A percentile compares a stretch with the other conserved stretches of the same genome.
phyloP scores from a whole-genome alignment of 2,888 invertebrate genomes.

The Petrolisthes cinctipes region DNA sequence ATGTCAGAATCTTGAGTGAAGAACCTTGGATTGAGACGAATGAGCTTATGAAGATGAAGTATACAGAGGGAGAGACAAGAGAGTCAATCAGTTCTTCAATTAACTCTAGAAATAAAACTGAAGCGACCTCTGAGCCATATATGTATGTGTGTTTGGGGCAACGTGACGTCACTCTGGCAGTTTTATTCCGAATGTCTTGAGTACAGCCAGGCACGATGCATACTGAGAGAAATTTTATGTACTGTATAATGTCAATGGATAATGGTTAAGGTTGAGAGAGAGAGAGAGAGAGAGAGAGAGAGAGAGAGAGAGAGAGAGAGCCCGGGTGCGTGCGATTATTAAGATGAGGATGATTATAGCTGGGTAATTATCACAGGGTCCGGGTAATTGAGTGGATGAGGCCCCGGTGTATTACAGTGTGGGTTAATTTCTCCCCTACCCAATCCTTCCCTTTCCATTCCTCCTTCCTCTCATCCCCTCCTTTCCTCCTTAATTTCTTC shows the following conservation, averaged over 20 bases:
- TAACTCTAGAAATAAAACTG: too few species aligned
- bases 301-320: not conserved
- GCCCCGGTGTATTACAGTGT: not conserved
- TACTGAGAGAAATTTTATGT: too few species aligned
- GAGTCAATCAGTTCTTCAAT: too few species aligned
- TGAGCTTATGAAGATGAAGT: too few species aligned
- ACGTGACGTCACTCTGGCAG: too few species aligned
- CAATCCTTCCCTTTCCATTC: not conserved
- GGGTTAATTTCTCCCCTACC: not conserved
- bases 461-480: not conserved
- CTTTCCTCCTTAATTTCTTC: not conserved
- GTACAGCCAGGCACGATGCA: too few species aligned
- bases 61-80: too few species aligned
- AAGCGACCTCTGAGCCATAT: too few species aligned
- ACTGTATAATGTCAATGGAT: not conserved
- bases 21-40: too few species aligned
- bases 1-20: too few species aligned
- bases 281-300: not conserved
- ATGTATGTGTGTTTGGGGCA: too few species aligned
- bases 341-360: not conserved
- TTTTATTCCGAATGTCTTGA: too few species aligned
- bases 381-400: not conserved
- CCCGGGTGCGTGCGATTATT: not conserved
- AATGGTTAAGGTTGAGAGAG: not conserved
- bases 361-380: not conserved